Evolutionary conservation across 2,113 vertebrate genomes (phyloP).

Genomic region (Mystacornis crossleyi): DNA sequence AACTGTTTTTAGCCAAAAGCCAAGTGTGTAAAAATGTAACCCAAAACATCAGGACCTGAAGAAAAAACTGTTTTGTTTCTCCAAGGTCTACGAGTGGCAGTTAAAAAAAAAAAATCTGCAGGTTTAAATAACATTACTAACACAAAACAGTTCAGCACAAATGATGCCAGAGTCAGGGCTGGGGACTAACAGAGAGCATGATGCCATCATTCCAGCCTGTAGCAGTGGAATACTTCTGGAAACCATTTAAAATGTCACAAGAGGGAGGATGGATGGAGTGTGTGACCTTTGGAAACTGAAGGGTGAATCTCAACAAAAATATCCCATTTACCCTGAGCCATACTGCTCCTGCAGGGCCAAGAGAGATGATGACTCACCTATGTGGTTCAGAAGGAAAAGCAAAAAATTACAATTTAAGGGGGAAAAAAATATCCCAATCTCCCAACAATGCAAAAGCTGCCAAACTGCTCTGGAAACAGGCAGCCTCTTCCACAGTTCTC

Average conservation of each 20-base stretch:
- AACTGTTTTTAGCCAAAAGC: not conserved
- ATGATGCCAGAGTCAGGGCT: not conserved
- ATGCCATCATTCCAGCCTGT: not conserved
- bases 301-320: not conserved
- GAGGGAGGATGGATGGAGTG: not conserved
- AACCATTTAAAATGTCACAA: slow-evolving; percentile 27
- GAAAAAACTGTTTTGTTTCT: not conserved
- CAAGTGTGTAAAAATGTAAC: not conserved
- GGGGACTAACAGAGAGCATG: not conserved
- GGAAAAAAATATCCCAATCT: not conserved
- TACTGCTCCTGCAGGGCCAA: not conserved
- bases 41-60: not conserved
- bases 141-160: not conserved
- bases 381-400: not conserved
- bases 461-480: not conserved
- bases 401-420: not conserved
- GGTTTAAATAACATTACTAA: not conserved
- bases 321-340: not conserved
- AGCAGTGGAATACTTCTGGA: not conserved
- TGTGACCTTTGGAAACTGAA: slow-evolving; percentile 25
- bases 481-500: not conserved
- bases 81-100: not conserved
- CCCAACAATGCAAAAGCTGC: not conserved
- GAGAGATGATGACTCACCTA: not conserved
- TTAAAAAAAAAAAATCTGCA: not conserved